phyloP scores from a whole-genome alignment of 2,113 vertebrate species.

The Lampris megalopsis region DNA sequence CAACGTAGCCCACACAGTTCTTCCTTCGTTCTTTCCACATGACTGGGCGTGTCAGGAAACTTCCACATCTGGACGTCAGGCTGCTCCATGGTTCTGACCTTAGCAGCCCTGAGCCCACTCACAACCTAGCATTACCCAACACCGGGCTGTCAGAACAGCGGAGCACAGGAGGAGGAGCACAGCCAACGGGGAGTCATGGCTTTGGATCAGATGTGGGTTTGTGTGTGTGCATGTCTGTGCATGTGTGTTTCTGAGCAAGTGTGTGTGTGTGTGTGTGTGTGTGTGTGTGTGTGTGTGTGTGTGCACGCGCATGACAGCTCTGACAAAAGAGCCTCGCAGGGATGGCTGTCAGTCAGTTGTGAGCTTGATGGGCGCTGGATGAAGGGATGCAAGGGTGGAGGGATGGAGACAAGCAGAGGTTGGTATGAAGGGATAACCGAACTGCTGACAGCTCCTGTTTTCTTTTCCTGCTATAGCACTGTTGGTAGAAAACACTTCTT shows the following conservation, averaged over 20 bases:
- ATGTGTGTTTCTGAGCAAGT: constrained; percentile 6
- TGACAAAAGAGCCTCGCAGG: constrained; percentile 58
- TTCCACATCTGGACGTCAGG: constrained; percentile 68
- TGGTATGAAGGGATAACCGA: constrained; percentile 66
- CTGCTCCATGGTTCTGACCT: constrained; percentile 57
- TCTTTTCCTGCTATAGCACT: constrained; percentile 19
- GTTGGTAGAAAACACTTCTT: constrained; percentile 35
- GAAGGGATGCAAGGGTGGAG: constrained; percentile 57
- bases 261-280: constrained; percentile 2
- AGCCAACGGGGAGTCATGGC: constrained; percentile 54
- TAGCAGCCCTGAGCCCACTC: constrained; percentile 55
- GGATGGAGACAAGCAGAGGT: constrained; percentile 38
- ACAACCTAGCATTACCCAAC: constrained; percentile 52
- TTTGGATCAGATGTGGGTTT: constrained; percentile 46
- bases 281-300: constrained; percentile 16
- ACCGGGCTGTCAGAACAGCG: constrained; percentile 65
- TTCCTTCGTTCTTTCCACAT: constrained; percentile 48
- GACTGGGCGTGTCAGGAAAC: constrained; percentile 61
- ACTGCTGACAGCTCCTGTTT: constrained; percentile 66
- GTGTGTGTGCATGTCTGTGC: not conserved
- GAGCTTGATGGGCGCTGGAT: constrained; percentile 57
- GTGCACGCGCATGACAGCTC: constrained; percentile 7
- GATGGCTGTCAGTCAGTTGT: constrained; percentile 71
- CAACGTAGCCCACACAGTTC: constrained; percentile 17
- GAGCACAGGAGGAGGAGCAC: constrained; percentile 46